Conservation (phyloP, 1,140 invertebrate species). For the Sarcophaga peregrina region DNA sequence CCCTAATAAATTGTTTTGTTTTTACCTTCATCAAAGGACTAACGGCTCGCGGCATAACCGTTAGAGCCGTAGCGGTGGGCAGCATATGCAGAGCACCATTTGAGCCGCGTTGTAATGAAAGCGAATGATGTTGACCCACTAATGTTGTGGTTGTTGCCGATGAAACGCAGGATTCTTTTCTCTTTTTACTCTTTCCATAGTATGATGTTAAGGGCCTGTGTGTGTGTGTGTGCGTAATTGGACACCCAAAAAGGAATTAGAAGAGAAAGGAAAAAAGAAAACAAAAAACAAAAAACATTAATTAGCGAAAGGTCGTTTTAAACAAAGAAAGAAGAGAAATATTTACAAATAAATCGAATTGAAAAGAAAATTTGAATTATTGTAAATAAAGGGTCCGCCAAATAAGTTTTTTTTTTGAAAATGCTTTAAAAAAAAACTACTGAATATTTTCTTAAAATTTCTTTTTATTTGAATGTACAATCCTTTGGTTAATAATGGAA, state of each 20-base stretch:
- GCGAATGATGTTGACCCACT: constrained; percentile 57
- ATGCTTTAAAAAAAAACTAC: no score
- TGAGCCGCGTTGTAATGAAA: constrained; percentile 58
- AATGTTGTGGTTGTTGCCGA: constrained; percentile 64
- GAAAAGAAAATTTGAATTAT: no score
- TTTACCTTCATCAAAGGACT: constrained; percentile 64
- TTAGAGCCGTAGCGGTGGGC: constrained; percentile 48
- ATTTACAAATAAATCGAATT: no score
- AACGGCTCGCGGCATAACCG: constrained; percentile 60
- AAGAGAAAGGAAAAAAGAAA: neutral
- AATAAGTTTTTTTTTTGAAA: no score
- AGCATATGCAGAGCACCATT: constrained; percentile 63
- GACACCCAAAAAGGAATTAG: constrained; percentile 4
- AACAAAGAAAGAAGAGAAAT: neutral
- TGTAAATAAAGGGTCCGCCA: no score
- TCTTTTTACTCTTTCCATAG: constrained; percentile 61
- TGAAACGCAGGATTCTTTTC: constrained; percentile 60
- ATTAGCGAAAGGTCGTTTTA: neutral
- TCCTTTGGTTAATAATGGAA: no score
- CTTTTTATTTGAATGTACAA: no score
- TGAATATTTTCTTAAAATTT: no score
- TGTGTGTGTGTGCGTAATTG: neutral
- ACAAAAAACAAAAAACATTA: constrained; percentile 19
- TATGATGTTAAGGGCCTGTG: constrained; percentile 63
- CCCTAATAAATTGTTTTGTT: neutral